Evolutionary conservation across 1,140 invertebrate genomes (phyloP).

Genomic region (Thaumetopoea pityocampa): DNA sequence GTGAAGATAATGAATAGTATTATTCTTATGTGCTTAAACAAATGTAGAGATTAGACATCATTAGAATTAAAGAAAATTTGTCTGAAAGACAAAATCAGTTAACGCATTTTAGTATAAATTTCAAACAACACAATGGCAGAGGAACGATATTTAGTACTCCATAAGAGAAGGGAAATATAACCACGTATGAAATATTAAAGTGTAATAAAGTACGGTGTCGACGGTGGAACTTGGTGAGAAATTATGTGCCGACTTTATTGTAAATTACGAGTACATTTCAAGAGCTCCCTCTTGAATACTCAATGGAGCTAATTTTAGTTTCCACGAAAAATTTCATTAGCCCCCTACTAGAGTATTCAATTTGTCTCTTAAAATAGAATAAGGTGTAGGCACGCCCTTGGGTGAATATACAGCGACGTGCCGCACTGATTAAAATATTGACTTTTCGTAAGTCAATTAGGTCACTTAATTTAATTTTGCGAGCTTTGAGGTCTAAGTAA

Average conservation of each 20-base stretch:
- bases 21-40: too few relatives aligned
- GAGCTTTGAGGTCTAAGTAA: not conserved
- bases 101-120: constrained; percentile 8
- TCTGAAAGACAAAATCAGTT: constrained; percentile 1
- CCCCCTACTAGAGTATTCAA: constrained; percentile 1
- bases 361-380: constrained; percentile 8
- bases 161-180: constrained; percentile 1
- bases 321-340: constrained; percentile 4
- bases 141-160: constrained; percentile 12
- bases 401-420: not conserved
- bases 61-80: too few relatives aligned
- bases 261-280: constrained; percentile 48
- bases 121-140: constrained; percentile 9
- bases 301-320: constrained; percentile 7
- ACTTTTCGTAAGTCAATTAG: constrained; percentile 2
- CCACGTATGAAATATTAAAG: constrained; percentile 31
- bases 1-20: too few relatives aligned
- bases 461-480: constrained; percentile 4
- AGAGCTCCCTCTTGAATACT: constrained; percentile 6
- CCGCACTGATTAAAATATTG: constrained; percentile 1
- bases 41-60: too few relatives aligned
- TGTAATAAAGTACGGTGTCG: constrained; percentile 53
- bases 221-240: constrained; percentile 33
- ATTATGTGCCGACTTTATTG: constrained; percentile 38
- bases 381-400: not conserved